Base-by-base conservation (phyloP, 2,797 vertebrate species). In the Epinephelus malabaricus region DNA sequence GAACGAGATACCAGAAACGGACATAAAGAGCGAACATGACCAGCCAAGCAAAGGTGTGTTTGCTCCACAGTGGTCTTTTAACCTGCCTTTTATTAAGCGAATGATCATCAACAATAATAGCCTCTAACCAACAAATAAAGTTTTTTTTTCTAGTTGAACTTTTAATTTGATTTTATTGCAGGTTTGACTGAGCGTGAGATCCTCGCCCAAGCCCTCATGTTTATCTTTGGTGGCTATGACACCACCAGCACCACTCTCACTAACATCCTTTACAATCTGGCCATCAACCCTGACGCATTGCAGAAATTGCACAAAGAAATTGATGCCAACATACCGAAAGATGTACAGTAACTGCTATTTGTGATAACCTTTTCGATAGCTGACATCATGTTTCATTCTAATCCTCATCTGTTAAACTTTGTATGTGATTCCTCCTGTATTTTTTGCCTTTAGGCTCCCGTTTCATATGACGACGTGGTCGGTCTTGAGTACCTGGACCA, bases 141-240 rank as follows among this genome's bases (percentile, higher is more conserved):
- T 34, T 7, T 34, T 34, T 34, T 34, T 34, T 34, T 7, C 21
- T 34, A 34, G 34, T 6, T 34, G 34, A 34, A 34, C 34, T 34
- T 34, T 34, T 8, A 34, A 6, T 6, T 34, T 34, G 6, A 34
- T 34, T 34, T 34, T 34, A 8, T 38, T 74, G 30, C 63, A 97
- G 96, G 93, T 66, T 74, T 97, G 87, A 96, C 94, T 25, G 95
- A 97, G 62, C 76, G 85, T 0, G 96, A 97, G 88, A 92, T 97
- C 55, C 89, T 95, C 56, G 91, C 95, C 40, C 95, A 97, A 81
- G 90, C 95, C 14, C 47, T 95, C 0, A 69, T 89, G 13, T 96
- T 96, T 76, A 89, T 95, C 84, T 91, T 96, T 46, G 96, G 88
- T 18, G 95, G 94, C 46, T 96, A 91, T 13, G 95, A 96, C 14